Conservation (phyloP, 1,140 invertebrate species). For the Pomacea maculata region DNA sequence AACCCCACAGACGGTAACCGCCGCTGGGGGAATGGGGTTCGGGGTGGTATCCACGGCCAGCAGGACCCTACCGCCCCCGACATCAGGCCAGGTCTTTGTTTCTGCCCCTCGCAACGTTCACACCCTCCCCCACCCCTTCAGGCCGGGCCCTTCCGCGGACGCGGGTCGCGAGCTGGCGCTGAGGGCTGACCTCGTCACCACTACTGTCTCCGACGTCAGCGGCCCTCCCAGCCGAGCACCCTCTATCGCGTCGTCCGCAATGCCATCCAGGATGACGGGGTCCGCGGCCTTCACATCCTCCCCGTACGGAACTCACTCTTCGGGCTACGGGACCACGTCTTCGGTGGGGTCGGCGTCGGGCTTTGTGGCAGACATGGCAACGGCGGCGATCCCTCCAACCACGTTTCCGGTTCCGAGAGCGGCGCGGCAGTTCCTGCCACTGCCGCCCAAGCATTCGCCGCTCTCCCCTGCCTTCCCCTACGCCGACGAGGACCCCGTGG, state of each 20-base stretch:
- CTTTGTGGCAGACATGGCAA: background rate
- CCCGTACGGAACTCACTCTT: background rate
- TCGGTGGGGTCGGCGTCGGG: background rate
- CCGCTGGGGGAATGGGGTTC: constrained; percentile 4
- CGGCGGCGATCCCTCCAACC: background rate
- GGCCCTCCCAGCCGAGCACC: background rate
- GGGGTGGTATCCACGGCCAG: background rate
- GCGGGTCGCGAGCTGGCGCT: background rate
- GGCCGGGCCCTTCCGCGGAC: too few relatives aligned
- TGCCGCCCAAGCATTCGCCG: background rate
- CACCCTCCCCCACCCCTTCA: too few relatives aligned
- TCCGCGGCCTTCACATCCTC: background rate
- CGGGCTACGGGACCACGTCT: background rate
- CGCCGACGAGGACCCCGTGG: constrained; percentile 8
- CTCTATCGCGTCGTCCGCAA: background rate
- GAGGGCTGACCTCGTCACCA: background rate
- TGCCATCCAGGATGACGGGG: background rate
- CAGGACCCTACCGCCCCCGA: too few relatives aligned
- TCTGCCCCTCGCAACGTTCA: too few relatives aligned
- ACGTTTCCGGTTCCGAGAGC: background rate
- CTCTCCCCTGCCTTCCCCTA: constrained; percentile 6
- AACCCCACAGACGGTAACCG: background rate
- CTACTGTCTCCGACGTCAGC: background rate
- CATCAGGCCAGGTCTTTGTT: too few relatives aligned
- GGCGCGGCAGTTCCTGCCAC: background rate